Evolutionary conservation across 2,888 invertebrate species (phyloP), one percentile per base, ranked within the genome.

Genomic region (Polymixis lichenea): DNA sequence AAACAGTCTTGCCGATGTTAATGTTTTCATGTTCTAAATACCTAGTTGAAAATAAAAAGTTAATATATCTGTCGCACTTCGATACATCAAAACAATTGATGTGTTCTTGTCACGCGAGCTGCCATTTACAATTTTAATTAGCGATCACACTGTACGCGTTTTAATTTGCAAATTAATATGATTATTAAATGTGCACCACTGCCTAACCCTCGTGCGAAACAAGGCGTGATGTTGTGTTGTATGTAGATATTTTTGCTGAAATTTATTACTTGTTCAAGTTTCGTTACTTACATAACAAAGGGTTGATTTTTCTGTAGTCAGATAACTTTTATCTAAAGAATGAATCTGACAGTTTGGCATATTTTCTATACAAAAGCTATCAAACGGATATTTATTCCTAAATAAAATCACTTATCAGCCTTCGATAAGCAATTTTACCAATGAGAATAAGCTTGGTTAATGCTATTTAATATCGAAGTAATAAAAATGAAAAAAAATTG

Each of bases 81-180:
- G 43, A 49, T 25, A 25, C 25, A 28, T 81, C 25, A 55, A 66
- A 55, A 11, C 13, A n/a, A 75, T 55, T 75, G 32, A 81, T 51
- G 65, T 17, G 9, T 32, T 38, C 9, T n/a, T 51, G 65, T 32
- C 78, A 78, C 78, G 78, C 76, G 38, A 81, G 28, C 9, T 15
- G n/a, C 19, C 38, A 61, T 61, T 81, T 55, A 32, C 19, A 76
- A 78, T 82, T 82, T 51, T 43, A 78, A 76, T 78, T 61, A 76
- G 9, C 4, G 13, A 55, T 53, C 66, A 65, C 25, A 81, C 64
- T 8, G 11, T 13, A n/a, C 13, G 38, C 11, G 13, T 55, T 32
- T 28, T 43, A 22, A 76, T 61, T 74, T 25, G 62, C 9, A 38
- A 74, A 64, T 62, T 25, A n/a, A n/a, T n/a, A n/a, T n/a, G n/a